phyloP scores from a whole-genome alignment of 2,113 vertebrate species.

The Planiliza haematocheilus region DNA sequence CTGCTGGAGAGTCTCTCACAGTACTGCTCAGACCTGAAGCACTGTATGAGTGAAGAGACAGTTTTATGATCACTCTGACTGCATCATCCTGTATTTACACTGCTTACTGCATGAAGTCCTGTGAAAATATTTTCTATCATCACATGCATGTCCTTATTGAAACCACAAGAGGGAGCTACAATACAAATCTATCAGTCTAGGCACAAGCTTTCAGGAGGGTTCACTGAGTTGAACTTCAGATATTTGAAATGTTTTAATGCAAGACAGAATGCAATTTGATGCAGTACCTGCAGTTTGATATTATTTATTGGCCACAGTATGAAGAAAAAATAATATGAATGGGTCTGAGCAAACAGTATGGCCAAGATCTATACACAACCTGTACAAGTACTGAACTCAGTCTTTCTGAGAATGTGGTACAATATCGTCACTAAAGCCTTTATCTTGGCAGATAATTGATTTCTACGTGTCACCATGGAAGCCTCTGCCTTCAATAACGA shows the following conservation, averaged over 20 bases:
- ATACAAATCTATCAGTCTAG: background rate
- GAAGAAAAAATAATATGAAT: too few relatives aligned
- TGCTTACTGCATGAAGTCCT: background rate
- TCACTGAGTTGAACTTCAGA: background rate
- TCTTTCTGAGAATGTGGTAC: background rate
- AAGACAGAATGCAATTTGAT: background rate
- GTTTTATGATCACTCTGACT: background rate
- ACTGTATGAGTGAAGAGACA: constrained; percentile 5
- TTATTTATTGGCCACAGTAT: background rate
- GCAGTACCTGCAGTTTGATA: background rate
- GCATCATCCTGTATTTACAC: too few relatives aligned
- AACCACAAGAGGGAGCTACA: constrained; percentile 45
- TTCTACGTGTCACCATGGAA: background rate
- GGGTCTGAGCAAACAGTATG: background rate
- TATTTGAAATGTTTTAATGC: background rate
- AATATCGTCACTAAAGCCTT: background rate
- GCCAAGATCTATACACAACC: background rate
- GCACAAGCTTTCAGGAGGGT: background rate
- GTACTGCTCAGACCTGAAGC: constrained; percentile 18
- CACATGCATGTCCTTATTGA: background rate
- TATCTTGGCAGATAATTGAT: background rate
- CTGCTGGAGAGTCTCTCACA: constrained; percentile 5
- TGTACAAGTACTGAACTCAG: background rate
- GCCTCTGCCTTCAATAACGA: background rate
- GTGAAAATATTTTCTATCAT: background rate